Evolutionary conservation across 2,888 invertebrate genomes (phyloP).

Genomic region (Drosophila melanosoma): DNA sequence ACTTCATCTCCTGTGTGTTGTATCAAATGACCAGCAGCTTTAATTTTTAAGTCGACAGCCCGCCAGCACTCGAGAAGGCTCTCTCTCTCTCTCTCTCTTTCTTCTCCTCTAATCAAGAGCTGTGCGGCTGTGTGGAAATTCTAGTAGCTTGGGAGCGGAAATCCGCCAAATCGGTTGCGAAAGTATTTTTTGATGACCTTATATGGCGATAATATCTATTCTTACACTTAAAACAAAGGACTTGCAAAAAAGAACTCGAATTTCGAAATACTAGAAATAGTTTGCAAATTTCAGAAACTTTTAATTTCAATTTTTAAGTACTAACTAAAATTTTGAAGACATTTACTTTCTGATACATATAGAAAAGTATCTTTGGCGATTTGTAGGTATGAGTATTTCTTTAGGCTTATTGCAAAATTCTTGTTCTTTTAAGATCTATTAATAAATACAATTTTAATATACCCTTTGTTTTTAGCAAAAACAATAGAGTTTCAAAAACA

Average conservation of each 20-base stretch:
- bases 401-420: no score
- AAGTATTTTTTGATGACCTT: slow-evolving; percentile 35
- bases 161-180: slow-evolving; percentile 52
- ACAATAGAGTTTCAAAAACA: not conserved
- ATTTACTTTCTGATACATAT: not conserved
- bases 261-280: not conserved
- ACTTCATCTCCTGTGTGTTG: slow-evolving; percentile 21
- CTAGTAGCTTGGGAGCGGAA: slow-evolving; percentile 74
- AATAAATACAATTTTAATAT: no score
- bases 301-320: not conserved
- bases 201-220: slow-evolving; percentile 29
- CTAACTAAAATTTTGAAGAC: not conserved
- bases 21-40: slow-evolving; percentile 67
- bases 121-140: slow-evolving; percentile 55
- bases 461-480: not conserved
- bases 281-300: not conserved
- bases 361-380: not conserved
- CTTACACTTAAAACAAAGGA: not conserved
- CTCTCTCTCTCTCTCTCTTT: not conserved
- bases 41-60: slow-evolving; percentile 46
- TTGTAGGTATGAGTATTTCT: not conserved
- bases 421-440: no score
- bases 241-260: no score
- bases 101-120: slow-evolving; percentile 43
- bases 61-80: slow-evolving; percentile 32